These are phyloP conservation scores for Serilophus lunatus DNA, from an alignment of 2,113 vertebrate species.

Conservation along the genomic window DNA sequence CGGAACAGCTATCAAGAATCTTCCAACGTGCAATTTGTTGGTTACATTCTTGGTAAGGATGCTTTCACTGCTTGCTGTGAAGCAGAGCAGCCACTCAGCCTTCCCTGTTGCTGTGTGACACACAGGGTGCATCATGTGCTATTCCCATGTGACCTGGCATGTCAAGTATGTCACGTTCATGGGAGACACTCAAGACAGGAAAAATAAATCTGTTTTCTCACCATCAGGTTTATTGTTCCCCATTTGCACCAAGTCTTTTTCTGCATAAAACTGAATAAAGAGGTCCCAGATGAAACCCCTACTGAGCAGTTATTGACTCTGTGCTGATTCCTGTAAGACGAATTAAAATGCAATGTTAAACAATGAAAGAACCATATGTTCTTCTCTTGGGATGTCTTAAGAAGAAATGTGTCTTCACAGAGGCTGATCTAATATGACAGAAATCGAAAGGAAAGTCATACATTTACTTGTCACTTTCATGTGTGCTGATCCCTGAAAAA, in stretches of 20 bases:
- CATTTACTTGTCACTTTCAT: not conserved
- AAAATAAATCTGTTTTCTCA: not conserved
- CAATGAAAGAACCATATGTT: not conserved
- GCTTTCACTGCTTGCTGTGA: not conserved
- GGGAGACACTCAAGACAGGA: not conserved
- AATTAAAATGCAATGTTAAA: not conserved
- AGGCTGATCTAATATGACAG: not conserved
- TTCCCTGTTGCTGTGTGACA: not conserved
- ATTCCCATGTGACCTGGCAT: not conserved
- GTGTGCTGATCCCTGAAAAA: not conserved
- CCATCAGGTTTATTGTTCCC: not conserved
- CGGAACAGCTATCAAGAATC: not conserved
- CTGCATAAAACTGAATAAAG: not conserved
- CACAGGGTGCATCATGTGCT: not conserved
- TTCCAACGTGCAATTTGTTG: not conserved
- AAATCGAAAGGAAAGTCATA: not conserved
- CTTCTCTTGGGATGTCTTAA: not conserved
- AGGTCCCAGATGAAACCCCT: not conserved
- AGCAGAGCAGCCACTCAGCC: not conserved
- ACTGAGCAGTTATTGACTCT: not conserved
- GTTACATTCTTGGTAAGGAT: not conserved
- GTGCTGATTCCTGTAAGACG: not conserved
- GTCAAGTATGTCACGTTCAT: not conserved
- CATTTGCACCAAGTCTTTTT: not conserved
- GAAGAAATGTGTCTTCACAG: not conserved